Evolutionary conservation across 1,140 invertebrate species (phyloP), one percentile per base, ranked within the genome.

Genomic region (Streblospio benedicti): DNA sequence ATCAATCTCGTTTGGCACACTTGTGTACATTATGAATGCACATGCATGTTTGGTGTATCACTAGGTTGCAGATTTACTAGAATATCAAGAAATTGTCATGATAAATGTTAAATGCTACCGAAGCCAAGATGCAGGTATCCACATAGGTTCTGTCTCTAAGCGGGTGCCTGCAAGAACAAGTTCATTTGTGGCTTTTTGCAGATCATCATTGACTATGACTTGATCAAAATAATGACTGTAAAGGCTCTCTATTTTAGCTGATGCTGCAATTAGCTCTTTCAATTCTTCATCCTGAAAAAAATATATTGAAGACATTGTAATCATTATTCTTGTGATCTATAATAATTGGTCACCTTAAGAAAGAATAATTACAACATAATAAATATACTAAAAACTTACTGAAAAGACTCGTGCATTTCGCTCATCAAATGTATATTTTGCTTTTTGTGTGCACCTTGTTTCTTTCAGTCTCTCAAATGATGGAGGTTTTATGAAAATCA

Each of bases 201-300:
- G 30, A 28, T 47, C 16, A 6, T 47, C 45, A 18, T 47, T 47
- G 16, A 47, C 16, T 12, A 47, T 2, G 45, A 47, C 2, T 27
- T 28, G 6, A 28, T 47, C 45, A 4, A 47, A 47, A 28, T 16
- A 47, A 28, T 47, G 45, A n/a, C 45, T 47, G 45, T n/a, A 47
- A 2, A 2, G 25, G 12, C 23, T 2, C 45, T 47, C 45, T 6
- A 47, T 47, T 28, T 18, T 47, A 28, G 25, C 45, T n/a, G 45
- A 23, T 5, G 2, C 30, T 9, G 25, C 23, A 47, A 47, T 23
- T 28, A 47, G 25, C 9, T 47, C 45, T 47, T 9, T 47, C 23
- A 47, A 47, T 12, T 47, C 45, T 6, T 47, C 45, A 47, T 47
- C 45, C 45, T 47, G 45, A 23, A n/a, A n/a, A 47, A 16, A 44